Conservation (phyloP, 2,888 invertebrate species). For the Pseudolycoriella hygida region DNA sequence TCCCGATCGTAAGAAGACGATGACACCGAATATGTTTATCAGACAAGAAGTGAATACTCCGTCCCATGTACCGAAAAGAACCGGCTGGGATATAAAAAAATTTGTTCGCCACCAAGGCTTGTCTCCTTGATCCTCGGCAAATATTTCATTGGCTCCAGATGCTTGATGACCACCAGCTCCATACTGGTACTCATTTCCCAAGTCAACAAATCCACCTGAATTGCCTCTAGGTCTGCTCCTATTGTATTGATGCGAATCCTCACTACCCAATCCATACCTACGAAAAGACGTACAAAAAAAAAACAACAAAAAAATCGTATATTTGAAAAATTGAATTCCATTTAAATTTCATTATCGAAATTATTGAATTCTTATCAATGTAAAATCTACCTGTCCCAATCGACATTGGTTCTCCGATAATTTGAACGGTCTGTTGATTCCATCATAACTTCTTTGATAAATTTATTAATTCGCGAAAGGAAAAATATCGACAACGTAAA, state of each 20-base stretch:
- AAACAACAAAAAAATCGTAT: not conserved
- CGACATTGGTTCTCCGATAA: slow-evolving; percentile 17
- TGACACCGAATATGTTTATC: slow-evolving; percentile 94
- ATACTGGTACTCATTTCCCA: slow-evolving; percentile 38
- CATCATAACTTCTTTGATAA: not conserved
- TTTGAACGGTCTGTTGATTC: slow-evolving; percentile 2
- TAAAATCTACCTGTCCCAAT: slow-evolving; percentile 22
- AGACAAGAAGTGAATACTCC: slow-evolving; percentile 95
- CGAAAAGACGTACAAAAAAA: not conserved
- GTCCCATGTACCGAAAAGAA: slow-evolving; percentile 88
- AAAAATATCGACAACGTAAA: too few species aligned
- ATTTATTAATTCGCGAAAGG: not conserved
- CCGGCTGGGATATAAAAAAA: slow-evolving; percentile 90
- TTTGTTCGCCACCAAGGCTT: slow-evolving; percentile 70
- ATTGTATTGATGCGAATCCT: slow-evolving; percentile 29
- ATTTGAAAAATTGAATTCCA: not conserved
- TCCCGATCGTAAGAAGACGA: slow-evolving; percentile 88
- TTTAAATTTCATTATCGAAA: not conserved
- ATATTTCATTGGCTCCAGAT: slow-evolving; percentile 76
- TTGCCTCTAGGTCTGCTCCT: slow-evolving; percentile 38
- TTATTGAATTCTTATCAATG: not conserved
- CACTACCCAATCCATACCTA: slow-evolving; percentile 26
- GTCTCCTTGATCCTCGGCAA: slow-evolving; percentile 73
- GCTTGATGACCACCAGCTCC: slow-evolving; percentile 69
- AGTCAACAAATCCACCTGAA: slow-evolving; percentile 57